Conservation (phyloP, 2,113 vertebrate species). For the Astur gentilis region DNA sequence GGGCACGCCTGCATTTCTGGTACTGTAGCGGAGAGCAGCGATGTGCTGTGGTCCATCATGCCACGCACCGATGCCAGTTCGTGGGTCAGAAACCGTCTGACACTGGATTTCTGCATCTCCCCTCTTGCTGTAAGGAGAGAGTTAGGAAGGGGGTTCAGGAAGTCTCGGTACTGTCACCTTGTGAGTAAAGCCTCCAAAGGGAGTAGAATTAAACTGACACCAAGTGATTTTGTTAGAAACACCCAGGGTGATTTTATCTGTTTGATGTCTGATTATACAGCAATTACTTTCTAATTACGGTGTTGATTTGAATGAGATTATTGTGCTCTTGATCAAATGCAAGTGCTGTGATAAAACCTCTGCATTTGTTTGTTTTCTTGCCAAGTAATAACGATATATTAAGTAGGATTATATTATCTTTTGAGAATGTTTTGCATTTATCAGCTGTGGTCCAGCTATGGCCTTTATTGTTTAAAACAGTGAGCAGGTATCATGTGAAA, state of each 20-base stretch:
- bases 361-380: constrained; percentile 43
- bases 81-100: not conserved
- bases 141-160: not conserved
- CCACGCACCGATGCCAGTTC: rapidly evolving
- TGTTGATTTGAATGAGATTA: constrained; percentile 44
- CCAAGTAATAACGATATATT: constrained; percentile 10
- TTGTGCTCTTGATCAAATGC: constrained; percentile 35
- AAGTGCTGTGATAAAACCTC: constrained; percentile 14
- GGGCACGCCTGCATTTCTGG: not conserved
- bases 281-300: constrained; percentile 34
- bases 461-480: not conserved
- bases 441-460: not conserved
- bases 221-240: not conserved
- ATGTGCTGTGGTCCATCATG: not conserved
- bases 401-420: constrained; percentile 25
- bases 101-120: not conserved
- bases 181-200: not conserved
- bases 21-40: not conserved
- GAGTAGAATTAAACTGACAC: not conserved
- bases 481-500: not conserved
- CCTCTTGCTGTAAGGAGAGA: not conserved
- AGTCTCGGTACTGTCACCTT: not conserved
- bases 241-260: constrained; percentile 32
- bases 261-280: constrained; percentile 54
- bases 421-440: not conserved